phyloP scores from a whole-genome alignment of 2,888 invertebrate genomes.

The Caenorhabditis sp. region DNA sequence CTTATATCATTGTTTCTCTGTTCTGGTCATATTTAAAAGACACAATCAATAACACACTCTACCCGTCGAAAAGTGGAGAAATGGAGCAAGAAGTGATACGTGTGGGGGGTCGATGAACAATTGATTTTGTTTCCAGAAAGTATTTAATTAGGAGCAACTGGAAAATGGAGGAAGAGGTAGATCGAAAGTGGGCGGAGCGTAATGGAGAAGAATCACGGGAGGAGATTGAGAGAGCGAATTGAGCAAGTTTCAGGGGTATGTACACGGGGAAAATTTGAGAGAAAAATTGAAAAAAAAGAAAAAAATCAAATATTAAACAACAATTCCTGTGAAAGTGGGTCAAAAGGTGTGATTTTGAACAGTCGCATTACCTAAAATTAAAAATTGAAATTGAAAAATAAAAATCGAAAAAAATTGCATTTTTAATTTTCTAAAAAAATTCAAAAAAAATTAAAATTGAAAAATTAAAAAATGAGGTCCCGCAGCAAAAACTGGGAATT shows the following conservation, averaged over 20 bases:
- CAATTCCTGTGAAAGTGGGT: slow-evolving; percentile 80
- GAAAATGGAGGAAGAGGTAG: neutral
- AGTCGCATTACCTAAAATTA: slow-evolving; percentile 77
- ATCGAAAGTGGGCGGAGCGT: neutral
- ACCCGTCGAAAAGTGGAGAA: slow-evolving; percentile 20
- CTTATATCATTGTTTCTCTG: too few species aligned
- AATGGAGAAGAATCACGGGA: slow-evolving; percentile 2
- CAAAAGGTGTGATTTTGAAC: slow-evolving; percentile 81
- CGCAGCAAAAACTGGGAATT: too few species aligned
- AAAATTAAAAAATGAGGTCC: too few species aligned
- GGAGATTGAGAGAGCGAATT: neutral
- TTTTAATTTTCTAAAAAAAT: too few species aligned
- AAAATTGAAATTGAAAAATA: too few species aligned
- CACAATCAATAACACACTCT: slow-evolving; percentile 1
- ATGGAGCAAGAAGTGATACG: slow-evolving; percentile 29
- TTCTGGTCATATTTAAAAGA: too few species aligned
- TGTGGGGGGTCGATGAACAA: neutral
- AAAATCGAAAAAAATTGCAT: too few species aligned
- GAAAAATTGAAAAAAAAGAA: slow-evolving; percentile 4
- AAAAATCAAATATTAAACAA: slow-evolving; percentile 75
- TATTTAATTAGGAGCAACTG: too few species aligned
- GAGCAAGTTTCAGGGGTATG: slow-evolving; percentile 18
- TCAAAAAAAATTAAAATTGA: too few species aligned
- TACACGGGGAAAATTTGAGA: slow-evolving; percentile 6
- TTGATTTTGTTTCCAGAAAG: too few species aligned